Percentiles rank a stretch among this genome's conserved stretches.
Evolutionary conservation across 2,888 invertebrate species (phyloP).

Genomic region (Metacarcinus magister): DNA sequence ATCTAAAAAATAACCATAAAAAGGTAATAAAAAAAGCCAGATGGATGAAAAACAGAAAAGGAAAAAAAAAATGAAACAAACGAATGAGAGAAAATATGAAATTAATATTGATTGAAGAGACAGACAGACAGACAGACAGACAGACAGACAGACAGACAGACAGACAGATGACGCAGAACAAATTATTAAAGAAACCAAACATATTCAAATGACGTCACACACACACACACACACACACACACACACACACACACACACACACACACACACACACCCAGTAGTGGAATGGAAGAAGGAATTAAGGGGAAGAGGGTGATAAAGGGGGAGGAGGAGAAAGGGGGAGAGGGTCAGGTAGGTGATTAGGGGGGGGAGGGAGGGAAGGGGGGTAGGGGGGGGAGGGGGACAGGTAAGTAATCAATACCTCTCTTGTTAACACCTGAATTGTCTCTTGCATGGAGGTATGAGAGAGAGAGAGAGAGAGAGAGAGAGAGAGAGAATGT

Average conservation of each 20-base stretch:
- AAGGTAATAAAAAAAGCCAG: background rate
- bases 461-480: conserved; percentile 26
- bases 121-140: too few species aligned
- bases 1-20: background rate
- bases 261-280: background rate
- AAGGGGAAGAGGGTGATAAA: background rate
- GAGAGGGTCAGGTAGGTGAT: background rate
- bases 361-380: background rate
- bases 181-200: background rate
- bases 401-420: background rate
- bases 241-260: too few species aligned
- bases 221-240: conserved; percentile 5
- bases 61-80: too few species aligned
- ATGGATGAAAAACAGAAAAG: too few species aligned
- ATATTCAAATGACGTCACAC: background rate
- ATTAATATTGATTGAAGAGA: too few species aligned
- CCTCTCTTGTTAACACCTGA: background rate
- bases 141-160: too few species aligned
- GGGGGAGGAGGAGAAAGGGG: background rate
- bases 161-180: background rate
- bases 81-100: too few species aligned
- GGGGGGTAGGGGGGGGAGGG: background rate
- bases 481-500: background rate
- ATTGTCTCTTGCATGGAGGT: background rate
- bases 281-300: background rate